Conservation (phyloP, 2,797 vertebrate genomes). For the Distichodus sexfasciatus region DNA sequence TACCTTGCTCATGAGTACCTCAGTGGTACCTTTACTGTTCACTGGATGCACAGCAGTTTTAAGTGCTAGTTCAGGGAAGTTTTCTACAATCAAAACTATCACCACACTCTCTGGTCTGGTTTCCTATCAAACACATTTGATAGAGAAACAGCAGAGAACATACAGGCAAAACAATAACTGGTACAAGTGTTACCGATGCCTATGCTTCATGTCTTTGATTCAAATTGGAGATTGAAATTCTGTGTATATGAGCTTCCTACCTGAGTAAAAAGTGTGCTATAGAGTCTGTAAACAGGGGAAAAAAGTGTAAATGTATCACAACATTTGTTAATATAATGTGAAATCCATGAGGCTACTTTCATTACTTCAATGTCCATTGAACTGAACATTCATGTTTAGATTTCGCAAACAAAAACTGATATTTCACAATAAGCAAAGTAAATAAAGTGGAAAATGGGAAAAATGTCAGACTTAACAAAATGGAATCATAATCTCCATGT, state of each 20-base stretch:
- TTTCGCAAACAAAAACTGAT: constrained; percentile 18
- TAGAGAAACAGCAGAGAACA: too few relatives aligned
- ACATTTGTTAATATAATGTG: constrained; percentile 5
- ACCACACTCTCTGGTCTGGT: too few relatives aligned
- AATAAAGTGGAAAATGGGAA: neutral
- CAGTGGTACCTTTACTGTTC: too few relatives aligned
- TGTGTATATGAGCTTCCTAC: neutral
- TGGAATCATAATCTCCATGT: neutral
- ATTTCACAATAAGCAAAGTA: constrained; percentile 12
- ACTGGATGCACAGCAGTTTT: too few relatives aligned
- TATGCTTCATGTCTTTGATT: too few relatives aligned
- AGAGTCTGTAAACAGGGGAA: neutral
- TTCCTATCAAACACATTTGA: too few relatives aligned
- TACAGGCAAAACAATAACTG: too few relatives aligned
- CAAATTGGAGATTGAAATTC: neutral
- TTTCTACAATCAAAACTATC: too few relatives aligned
- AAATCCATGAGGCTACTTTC: constrained; percentile 27
- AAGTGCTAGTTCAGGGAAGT: too few relatives aligned
- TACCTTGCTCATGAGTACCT: too few relatives aligned
- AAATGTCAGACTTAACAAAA: neutral
- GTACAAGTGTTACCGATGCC: too few relatives aligned
- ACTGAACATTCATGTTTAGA: constrained; percentile 2
- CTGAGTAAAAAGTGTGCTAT: neutral
- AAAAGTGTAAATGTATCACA: neutral
- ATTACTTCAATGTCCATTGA: constrained; percentile 11